phyloP scores from a whole-genome alignment of 2,113 vertebrate genomes.

The Artemisiospiza belli region DNA sequence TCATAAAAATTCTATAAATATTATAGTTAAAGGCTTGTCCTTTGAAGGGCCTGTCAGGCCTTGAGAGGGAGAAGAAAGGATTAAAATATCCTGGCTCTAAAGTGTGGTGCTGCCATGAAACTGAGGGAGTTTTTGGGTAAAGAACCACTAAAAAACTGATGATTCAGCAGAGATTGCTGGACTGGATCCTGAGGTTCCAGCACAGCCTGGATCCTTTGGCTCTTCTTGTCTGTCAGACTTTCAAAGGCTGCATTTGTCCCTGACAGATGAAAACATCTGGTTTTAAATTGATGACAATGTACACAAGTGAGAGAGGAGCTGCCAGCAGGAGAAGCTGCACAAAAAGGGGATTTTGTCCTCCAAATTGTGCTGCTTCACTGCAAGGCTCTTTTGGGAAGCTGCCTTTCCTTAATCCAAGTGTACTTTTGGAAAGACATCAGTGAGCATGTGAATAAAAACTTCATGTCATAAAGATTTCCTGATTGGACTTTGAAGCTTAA shows the following conservation, averaged over 20 bases:
- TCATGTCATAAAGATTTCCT: not conserved
- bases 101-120: not conserved
- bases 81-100: not conserved
- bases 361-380: not conserved
- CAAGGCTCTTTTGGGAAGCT: not conserved
- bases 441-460: not conserved
- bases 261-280: slow-evolving; percentile 57
- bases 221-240: not conserved
- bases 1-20: not conserved
- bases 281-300: not conserved
- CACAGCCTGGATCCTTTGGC: not conserved
- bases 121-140: not conserved
- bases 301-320: not conserved
- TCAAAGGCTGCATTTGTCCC: not conserved
- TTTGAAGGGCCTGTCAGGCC: slow-evolving; percentile 10
- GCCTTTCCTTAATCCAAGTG: not conserved
- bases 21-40: not conserved
- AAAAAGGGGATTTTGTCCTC: not conserved
- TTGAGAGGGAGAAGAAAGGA: not conserved
- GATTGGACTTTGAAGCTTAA: not conserved
- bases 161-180: not conserved
- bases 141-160: not conserved
- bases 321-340: slow-evolving; percentile 4
- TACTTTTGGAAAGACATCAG: not conserved
- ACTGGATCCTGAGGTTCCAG: not conserved